Conservation (phyloP, 1,140 invertebrate genomes). For the Belonocnema kinseyi region DNA sequence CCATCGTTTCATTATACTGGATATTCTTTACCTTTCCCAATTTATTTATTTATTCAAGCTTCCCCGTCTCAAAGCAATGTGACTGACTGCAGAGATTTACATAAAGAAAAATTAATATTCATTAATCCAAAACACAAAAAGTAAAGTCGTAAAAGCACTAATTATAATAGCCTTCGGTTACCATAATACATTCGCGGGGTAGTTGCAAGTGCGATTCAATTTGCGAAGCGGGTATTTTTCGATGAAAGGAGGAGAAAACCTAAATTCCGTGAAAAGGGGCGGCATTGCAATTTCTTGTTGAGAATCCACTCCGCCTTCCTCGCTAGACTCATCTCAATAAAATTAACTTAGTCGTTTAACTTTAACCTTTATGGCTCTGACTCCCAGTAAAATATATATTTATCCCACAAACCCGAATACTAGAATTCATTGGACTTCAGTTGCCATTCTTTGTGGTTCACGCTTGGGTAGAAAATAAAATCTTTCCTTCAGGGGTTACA, state of each 20-base stretch:
- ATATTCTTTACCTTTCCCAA: too few relatives aligned
- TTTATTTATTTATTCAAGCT: too few relatives aligned
- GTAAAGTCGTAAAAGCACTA: constrained; percentile 14
- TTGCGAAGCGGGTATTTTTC: constrained; percentile 59
- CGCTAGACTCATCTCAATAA: constrained; percentile 70
- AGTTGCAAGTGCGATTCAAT: constrained; percentile 62
- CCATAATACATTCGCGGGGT: constrained; percentile 61
- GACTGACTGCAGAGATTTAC: too few relatives aligned
- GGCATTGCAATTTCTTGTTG: constrained; percentile 62
- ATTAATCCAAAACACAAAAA: constrained; percentile 14
- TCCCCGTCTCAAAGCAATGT: too few relatives aligned
- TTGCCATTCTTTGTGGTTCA: not conserved
- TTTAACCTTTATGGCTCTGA: constrained; percentile 64
- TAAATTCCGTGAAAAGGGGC: constrained; percentile 62
- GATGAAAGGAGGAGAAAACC: constrained; percentile 46
- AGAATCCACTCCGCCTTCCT: constrained; percentile 60
- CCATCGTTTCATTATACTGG: too few relatives aligned
- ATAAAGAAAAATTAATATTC: constrained; percentile 28
- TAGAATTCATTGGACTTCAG: constrained; percentile 10
- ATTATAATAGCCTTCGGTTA: constrained; percentile 63
- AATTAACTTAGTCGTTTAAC: constrained; percentile 69
- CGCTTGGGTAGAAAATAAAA: not conserved
- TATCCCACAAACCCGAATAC: constrained; percentile 43
- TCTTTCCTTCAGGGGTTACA: too few relatives aligned
- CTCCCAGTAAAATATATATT: constrained; percentile 51